Conservation (phyloP, 2,113 vertebrate genomes). For the Ciconia stormi region DNA sequence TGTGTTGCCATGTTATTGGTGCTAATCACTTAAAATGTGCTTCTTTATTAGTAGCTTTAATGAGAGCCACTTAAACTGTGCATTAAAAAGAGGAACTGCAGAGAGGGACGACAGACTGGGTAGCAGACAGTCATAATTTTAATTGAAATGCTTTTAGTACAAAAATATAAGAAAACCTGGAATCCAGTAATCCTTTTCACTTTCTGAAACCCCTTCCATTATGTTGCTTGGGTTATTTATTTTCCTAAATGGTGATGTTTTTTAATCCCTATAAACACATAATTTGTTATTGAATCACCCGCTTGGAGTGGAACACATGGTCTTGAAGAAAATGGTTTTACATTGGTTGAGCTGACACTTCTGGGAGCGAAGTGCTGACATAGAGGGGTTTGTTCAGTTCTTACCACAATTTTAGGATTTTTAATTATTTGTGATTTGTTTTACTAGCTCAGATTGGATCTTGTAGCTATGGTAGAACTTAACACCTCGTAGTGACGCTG, state of each 20-base stretch:
- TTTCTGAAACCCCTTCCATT: constrained; percentile 25
- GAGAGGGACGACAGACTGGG: constrained; percentile 48
- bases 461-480: neutral
- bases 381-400: neutral
- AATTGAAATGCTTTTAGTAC: constrained; percentile 72
- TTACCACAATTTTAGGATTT: neutral
- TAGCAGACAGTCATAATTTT: constrained; percentile 70
- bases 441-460: neutral
- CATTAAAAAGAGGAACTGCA: constrained; percentile 74
- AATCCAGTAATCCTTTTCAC: constrained; percentile 1
- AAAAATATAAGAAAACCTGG: constrained; percentile 36
- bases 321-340: neutral
- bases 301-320: neutral
- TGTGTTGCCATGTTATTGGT: constrained; percentile 69
- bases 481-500: fast-evolving
- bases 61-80: constrained; percentile 77
- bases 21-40: constrained; percentile 75
- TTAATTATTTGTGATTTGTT: neutral
- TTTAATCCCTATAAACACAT: neutral
- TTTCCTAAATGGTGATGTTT: neutral
- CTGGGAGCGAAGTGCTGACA: neutral
- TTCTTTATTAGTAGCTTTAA: constrained; percentile 78
- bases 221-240: neutral
- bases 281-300: neutral
- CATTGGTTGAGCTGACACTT: neutral